Conservation (phyloP, 2,888 invertebrate genomes). For the Cerceris rybyensis region DNA sequence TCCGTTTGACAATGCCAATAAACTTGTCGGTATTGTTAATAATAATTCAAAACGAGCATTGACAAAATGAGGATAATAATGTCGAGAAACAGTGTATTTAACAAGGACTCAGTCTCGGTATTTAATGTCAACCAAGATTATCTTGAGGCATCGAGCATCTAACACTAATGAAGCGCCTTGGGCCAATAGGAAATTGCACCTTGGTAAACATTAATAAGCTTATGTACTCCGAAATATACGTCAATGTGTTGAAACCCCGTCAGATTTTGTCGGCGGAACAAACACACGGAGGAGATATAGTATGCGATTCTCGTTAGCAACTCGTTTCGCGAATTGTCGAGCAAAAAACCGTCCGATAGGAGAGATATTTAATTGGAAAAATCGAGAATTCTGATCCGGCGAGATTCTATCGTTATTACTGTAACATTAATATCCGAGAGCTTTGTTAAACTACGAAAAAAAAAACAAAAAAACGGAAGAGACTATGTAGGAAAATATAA, state of each 20-base stretch:
- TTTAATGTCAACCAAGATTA: constrained; percentile 32
- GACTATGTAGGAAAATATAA: too few relatives aligned
- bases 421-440: too few relatives aligned
- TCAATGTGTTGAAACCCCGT: constrained; percentile 15
- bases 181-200: constrained; percentile 64
- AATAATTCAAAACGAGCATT: neutral
- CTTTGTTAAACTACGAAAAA: too few relatives aligned
- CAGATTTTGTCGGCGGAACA: neutral
- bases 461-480: too few relatives aligned
- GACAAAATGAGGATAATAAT: constrained; percentile 5
- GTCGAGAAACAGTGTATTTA: constrained; percentile 26
- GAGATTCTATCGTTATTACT: too few relatives aligned
- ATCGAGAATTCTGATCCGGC: too few relatives aligned
- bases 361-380: too few relatives aligned
- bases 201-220: constrained; percentile 63
- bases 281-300: neutral
- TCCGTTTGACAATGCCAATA: too few relatives aligned
- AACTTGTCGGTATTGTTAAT: neutral
- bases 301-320: too few relatives aligned
- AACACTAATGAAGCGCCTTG: constrained; percentile 62
- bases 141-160: constrained; percentile 48
- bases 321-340: too few relatives aligned
- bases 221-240: constrained; percentile 23
- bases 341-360: too few relatives aligned
- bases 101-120: constrained; percentile 25